Conservation (phyloP, 2,797 vertebrate genomes). For the Hippopotamyrus pictus region DNA sequence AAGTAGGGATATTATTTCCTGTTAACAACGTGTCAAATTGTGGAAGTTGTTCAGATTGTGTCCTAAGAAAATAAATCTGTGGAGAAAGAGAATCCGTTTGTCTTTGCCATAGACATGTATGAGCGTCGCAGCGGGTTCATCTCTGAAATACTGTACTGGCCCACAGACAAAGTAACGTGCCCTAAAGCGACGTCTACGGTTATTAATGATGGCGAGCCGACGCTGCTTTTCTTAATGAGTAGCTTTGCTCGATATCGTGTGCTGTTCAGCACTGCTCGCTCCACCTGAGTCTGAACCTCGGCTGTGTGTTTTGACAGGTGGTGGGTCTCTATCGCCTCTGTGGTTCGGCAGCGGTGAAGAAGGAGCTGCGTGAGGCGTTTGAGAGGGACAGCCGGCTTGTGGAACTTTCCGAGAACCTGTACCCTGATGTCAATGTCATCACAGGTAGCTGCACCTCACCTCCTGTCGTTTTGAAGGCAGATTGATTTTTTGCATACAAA, state of each 20-base stretch:
- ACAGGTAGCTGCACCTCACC: conserved; percentile 71
- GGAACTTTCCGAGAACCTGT: conserved; percentile 80
- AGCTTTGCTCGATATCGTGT: neutral
- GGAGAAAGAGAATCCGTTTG: neutral
- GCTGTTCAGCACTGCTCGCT: conserved; percentile 2
- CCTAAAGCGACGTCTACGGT: neutral
- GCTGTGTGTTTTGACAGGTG: conserved; percentile 63
- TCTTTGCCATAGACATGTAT: neutral
- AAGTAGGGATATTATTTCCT: conserved; percentile 15
- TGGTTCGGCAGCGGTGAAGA: conserved; percentile 94
- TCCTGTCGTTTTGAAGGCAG: neutral
- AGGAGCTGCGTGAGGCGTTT: conserved; percentile 92
- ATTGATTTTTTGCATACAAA: neutral
- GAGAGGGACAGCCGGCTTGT: conserved; percentile 83
- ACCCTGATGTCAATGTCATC: conserved; percentile 96
- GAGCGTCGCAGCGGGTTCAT: neutral
- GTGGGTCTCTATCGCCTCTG: conserved; percentile 93
- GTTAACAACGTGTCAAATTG: conserved; percentile 21
- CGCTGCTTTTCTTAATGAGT: conserved; percentile 19
- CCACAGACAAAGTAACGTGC: neutral
- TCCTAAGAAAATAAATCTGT: neutral
- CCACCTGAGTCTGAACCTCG: conserved; percentile 24
- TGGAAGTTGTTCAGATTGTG: neutral
- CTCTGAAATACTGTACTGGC: neutral
- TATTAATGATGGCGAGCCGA: conserved; percentile 19